These are phyloP conservation scores for Myotis vivesi DNA, from an alignment of 2,797 vertebrate genomes.

Conservation along the genomic window DNA sequence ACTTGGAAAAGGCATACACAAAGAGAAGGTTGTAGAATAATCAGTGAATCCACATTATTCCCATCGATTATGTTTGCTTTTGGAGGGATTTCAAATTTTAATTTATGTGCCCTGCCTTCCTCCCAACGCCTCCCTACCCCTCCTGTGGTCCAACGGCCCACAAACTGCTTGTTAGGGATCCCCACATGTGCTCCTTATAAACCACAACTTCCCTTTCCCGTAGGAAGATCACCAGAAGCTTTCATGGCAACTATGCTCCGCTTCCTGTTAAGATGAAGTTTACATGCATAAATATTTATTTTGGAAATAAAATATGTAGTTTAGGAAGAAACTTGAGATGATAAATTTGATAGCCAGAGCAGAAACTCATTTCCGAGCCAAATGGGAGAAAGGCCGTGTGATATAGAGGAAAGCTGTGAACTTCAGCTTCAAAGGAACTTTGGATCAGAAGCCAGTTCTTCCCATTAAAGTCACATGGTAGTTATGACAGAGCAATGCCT, in stretches of 20 bases:
- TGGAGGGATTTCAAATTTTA: not conserved
- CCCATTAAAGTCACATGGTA: not conserved
- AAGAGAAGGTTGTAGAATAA: not conserved
- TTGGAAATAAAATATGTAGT: conserved; percentile 68
- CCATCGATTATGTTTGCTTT: not conserved
- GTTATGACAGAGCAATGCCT: not conserved
- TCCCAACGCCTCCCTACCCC: not conserved
- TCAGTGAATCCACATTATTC: conserved; percentile 37
- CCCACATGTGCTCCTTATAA: conserved; percentile 5
- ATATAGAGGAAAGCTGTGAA: not conserved
- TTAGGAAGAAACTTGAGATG: conserved; percentile 64
- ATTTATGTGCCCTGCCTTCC: not conserved
- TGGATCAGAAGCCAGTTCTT: not conserved
- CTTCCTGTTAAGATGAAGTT: conserved; percentile 68
- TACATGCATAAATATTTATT: conserved; percentile 68
- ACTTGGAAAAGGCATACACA: not conserved
- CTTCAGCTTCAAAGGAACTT: not conserved
- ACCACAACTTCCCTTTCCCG: conserved; percentile 75
- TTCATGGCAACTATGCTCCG: conserved; percentile 6
- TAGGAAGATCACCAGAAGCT: conserved; percentile 60
- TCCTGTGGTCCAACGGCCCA: not conserved
- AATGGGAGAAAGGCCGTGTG: not conserved
- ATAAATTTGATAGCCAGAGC: not conserved
- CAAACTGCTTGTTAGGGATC: conserved; percentile 5
- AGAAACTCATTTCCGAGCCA: conserved; percentile 39